A percentile compares a stretch with the other conserved stretches of the same genome.
These are phyloP conservation scores for Pelvicachromis taeniatus DNA, from an alignment of 2,113 vertebrate species.

Conservation along the genomic window DNA sequence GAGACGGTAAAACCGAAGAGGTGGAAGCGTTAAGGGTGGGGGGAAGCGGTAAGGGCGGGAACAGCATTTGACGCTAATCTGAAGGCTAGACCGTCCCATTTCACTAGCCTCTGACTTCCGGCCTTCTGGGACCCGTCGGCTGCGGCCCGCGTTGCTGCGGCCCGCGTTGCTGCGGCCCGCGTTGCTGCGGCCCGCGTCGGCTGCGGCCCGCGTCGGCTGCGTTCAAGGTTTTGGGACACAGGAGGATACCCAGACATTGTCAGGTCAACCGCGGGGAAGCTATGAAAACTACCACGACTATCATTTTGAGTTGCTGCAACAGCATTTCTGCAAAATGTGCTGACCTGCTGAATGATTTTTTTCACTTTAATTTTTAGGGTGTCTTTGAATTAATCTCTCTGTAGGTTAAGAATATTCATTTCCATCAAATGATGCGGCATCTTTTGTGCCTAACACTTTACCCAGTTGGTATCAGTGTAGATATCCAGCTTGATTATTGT, in stretches of 20 bases:
- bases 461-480: background rate
- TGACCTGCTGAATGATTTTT: background rate
- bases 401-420: background rate
- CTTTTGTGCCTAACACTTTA: background rate
- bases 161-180: too few relatives aligned
- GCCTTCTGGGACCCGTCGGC: too few relatives aligned
- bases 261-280: background rate
- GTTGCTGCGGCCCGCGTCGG: too few relatives aligned
- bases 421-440: background rate
- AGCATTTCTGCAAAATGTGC: background rate
- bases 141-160: too few relatives aligned
- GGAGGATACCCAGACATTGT: background rate
- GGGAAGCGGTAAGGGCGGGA: too few relatives aligned
- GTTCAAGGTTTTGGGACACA: too few relatives aligned
- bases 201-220: too few relatives aligned
- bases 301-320: background rate
- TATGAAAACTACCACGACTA: background rate
- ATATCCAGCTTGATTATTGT: background rate
- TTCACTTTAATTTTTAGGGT: background rate
- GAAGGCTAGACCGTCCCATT: too few relatives aligned
- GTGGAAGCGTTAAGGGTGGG: too few relatives aligned
- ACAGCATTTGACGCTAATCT: too few relatives aligned
- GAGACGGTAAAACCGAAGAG: too few relatives aligned
- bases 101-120: too few relatives aligned
- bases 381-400: background rate